Conservation (phyloP, 1,140 invertebrate genomes). For the Drosophila ercepeae region DNA sequence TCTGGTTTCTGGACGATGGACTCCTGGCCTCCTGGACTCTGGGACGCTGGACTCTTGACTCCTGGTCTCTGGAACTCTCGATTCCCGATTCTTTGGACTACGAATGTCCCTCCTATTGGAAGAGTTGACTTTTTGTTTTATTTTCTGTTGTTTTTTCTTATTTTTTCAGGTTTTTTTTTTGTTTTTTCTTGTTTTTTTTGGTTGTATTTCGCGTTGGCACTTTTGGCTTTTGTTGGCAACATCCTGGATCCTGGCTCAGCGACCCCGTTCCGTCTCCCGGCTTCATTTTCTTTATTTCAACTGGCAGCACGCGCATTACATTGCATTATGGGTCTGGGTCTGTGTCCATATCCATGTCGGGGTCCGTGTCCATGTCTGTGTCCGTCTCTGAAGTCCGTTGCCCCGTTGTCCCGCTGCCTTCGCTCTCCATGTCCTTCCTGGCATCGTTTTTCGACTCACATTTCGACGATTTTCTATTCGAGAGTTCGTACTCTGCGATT, state of each 20-base stretch:
- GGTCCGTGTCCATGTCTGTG: constrained; percentile 8
- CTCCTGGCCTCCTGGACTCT: no score
- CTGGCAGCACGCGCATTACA: constrained; percentile 74
- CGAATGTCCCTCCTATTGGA: constrained; percentile 9
- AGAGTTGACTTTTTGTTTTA: not conserved
- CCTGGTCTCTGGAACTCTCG: no score
- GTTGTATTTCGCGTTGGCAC: constrained; percentile 51
- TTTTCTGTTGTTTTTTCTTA: no score
- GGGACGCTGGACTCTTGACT: no score
- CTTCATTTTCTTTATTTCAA: constrained; percentile 67
- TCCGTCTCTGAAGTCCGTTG: not conserved
- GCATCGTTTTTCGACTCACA: no score
- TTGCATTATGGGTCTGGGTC: constrained; percentile 65
- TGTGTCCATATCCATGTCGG: constrained; percentile 21
- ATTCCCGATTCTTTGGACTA: constrained; percentile 18
- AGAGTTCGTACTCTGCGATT: not conserved
- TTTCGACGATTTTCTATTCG: constrained; percentile 21
- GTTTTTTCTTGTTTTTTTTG: constrained; percentile 23
- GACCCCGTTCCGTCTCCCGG: constrained; percentile 32
- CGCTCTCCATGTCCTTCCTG: no score
- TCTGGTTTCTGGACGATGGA: no score
- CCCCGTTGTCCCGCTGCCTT: no score
- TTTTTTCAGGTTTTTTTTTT: not conserved
- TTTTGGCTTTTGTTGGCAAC: constrained; percentile 66
- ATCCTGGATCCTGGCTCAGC: constrained; percentile 9